Evolutionary conservation across 2,888 invertebrate genomes (phyloP), one percentile per base, ranked within the genome.

Genomic region (Leptogaster cylindrica): DNA sequence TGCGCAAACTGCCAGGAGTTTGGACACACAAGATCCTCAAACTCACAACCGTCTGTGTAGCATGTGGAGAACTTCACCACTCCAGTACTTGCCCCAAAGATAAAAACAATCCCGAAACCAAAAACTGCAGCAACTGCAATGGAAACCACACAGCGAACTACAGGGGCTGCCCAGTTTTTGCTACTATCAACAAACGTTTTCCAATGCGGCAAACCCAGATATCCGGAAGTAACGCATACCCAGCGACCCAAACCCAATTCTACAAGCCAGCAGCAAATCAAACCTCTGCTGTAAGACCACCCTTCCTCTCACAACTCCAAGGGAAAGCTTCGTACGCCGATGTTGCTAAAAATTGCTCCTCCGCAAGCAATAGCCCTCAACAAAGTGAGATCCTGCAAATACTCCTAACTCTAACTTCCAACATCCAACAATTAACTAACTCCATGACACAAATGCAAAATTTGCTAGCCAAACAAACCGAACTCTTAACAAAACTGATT

Each of bases 351-450:
- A 46, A 20, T 8, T 2, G 23, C 8, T 12, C 46, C 10, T 16
- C n/a, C n/a, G 16, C 23, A 7, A 16, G 46, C 16, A 46, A 23
- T 46, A 44, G 25, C n/a, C 7, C 46, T 16, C 6, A 16, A 16
- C 46, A 46, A 18, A 18, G 46, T 5, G 46, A 46, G n/a, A 46
- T 46, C 7, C 46, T 46, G 10, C 46, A 46, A 20, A 46, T 46
- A 8, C 10, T 46, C 5, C 2, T 46, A 18, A 1, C 46, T 5
- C 3, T 46, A n/a, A 46, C 23, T 1, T 23, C 46, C 10, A 46
- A 46, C 16, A 46, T 46, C 0, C 46, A 46, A 5, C 46, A 46
- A 46, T 12, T 46, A 20, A 46, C 46, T 10, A 46, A 46, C 16
- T 23, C 46, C 1, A 46, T 46, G 46, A 16, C 20, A 10, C 46